Evolutionary conservation across 2,113 vertebrate genomes (phyloP).

Genomic region (Caretta caretta): DNA sequence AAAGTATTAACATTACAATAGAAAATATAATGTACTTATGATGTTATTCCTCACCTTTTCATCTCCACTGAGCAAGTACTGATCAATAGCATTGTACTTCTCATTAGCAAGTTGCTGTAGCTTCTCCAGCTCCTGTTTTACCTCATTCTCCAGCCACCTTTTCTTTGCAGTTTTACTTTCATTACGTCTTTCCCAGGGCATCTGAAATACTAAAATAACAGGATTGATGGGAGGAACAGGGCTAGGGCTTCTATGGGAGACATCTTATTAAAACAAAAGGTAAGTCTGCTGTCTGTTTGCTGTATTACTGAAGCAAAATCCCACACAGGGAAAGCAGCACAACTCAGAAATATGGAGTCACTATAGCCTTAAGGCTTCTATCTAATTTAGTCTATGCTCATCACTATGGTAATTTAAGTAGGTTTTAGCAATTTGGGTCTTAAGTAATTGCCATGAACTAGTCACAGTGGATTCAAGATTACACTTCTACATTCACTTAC

Average conservation of each 20-base stretch:
- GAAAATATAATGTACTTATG: not conserved
- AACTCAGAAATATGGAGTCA: not conserved
- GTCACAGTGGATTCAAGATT: not conserved
- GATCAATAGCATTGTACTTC: conserved; percentile 71
- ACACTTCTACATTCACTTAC: not conserved
- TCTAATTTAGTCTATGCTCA: not conserved
- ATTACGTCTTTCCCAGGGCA: conserved; percentile 68
- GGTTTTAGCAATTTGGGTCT: not conserved
- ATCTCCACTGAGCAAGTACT: conserved; percentile 75
- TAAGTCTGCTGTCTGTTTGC: not conserved
- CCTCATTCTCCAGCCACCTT: conserved; percentile 52
- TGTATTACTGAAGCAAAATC: not conserved
- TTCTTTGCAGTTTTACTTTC: conserved; percentile 71
- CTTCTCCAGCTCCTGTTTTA: conserved; percentile 56
- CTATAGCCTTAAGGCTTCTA: not conserved
- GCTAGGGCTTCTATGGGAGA: not conserved
- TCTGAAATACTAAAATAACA: conserved; percentile 49
- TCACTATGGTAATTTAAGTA: not conserved
- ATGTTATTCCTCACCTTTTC: conserved; percentile 65
- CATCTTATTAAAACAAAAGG: not conserved
- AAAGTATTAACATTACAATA: not conserved
- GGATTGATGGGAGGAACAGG: not conserved
- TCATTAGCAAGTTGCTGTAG: conserved; percentile 52
- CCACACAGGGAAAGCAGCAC: not conserved
- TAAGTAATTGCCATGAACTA: not conserved